A percentile compares a stretch with the other conserved stretches of the same genome.
Conservation (phyloP, 2,113 vertebrate species). For the Hucho hucho region DNA sequence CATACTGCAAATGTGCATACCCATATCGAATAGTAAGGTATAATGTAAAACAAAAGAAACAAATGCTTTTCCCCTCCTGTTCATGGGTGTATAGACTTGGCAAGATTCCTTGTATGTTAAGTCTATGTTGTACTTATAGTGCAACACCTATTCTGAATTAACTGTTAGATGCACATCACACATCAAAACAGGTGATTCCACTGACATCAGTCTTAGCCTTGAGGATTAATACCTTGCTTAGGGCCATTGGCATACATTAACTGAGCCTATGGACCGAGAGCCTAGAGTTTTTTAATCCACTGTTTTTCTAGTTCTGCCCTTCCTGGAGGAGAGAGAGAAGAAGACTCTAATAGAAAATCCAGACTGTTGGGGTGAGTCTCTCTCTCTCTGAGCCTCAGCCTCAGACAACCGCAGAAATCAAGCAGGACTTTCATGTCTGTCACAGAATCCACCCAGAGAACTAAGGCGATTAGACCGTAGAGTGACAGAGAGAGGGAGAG, state of each 20-base stretch:
- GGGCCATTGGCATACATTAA: constrained; percentile 31
- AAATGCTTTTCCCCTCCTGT: constrained; percentile 9
- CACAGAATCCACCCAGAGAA: constrained; percentile 39
- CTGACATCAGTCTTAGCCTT: constrained; percentile 23
- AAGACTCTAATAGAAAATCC: constrained; percentile 60
- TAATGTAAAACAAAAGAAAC: no score
- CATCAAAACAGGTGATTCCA: not conserved
- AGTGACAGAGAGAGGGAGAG: constrained; percentile 9
- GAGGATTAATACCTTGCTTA: constrained; percentile 31
- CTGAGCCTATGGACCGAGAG: constrained; percentile 9
- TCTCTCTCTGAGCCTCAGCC: not conserved
- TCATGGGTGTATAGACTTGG: constrained; percentile 2
- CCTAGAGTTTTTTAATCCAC: constrained; percentile 35
- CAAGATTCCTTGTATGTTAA: constrained; percentile 11
- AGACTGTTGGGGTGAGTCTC: constrained; percentile 48
- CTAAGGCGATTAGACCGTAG: constrained; percentile 45
- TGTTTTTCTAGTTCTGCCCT: constrained; percentile 48
- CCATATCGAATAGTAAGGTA: no score
- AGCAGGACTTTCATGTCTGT: constrained; percentile 49
- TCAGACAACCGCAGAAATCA: constrained; percentile 45
- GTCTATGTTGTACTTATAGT: constrained; percentile 23
- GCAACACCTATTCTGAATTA: not conserved
- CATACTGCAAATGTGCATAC: not conserved
- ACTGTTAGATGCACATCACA: not conserved
- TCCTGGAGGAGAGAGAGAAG: constrained; percentile 30